Conservation (phyloP, 1,140 invertebrate genomes). For the Drosophila paulistorum region DNA sequence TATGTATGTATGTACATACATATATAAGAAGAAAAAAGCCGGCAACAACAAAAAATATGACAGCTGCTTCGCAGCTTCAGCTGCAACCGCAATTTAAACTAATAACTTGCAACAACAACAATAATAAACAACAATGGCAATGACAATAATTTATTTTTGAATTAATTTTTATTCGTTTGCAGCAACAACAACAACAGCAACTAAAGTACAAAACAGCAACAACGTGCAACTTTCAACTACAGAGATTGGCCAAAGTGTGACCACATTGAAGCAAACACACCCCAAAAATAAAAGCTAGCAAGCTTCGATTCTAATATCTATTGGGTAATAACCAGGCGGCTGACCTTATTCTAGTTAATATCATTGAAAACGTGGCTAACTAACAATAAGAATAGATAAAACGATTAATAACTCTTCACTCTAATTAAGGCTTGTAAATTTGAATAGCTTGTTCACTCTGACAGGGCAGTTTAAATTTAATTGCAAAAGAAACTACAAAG, state of each 20-base stretch:
- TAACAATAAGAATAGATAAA: no score
- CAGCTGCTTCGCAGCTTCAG: conserved; percentile 34
- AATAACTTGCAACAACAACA: conserved; percentile 60
- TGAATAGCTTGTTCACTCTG: no score
- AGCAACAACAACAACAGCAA: conserved; percentile 43
- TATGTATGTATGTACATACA: background rate
- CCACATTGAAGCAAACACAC: no score
- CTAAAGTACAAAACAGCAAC: conserved; percentile 42
- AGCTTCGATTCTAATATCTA: no score
- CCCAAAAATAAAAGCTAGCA: background rate
- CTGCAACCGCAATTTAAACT: conserved; percentile 77
- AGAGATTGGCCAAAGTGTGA: conserved; percentile 35
- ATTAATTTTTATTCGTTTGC: conserved; percentile 74
- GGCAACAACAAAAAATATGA: conserved; percentile 59
- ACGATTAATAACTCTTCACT: no score
- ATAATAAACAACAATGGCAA: conserved; percentile 60
- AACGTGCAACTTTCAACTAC: conserved; percentile 58
- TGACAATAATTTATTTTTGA: conserved; percentile 79
- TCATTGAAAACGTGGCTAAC: no score
- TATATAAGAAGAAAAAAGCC: conserved; percentile 32
- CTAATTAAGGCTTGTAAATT: no score
- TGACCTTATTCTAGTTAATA: no score
- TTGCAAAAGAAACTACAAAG: no score
- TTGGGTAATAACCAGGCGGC: no score
- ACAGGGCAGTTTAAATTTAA: no score